Evolutionary conservation across 2,797 vertebrate genomes (phyloP).

Genomic region (Periophthalmus magnuspinnatus): DNA sequence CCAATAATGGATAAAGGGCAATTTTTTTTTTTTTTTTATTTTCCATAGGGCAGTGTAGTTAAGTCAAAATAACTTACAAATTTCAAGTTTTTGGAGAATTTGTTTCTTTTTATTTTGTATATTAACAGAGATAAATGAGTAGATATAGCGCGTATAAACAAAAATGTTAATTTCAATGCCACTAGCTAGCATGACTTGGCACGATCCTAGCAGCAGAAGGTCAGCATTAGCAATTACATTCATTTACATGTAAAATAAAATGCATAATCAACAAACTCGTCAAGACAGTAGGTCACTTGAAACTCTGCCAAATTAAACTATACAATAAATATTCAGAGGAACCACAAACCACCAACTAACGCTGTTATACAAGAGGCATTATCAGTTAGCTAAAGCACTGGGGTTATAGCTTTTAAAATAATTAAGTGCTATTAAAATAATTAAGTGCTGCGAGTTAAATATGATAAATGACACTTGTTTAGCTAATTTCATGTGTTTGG

Average conservation of each 20-base stretch:
- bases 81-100: neutral
- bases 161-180: neutral
- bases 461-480: too few relatives aligned
- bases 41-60: constrained; percentile 17
- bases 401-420: neutral
- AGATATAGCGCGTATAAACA: neutral
- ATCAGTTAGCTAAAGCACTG: neutral
- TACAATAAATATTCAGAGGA: neutral
- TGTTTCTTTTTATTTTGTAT: neutral
- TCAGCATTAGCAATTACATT: constrained; percentile 9
- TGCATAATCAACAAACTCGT: neutral
- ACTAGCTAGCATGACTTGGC: neutral
- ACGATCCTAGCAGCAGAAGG: constrained; percentile 1
- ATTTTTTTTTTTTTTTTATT: too few relatives aligned
- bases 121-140: neutral
- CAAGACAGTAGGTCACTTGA: neutral
- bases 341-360: neutral
- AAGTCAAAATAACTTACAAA: neutral
- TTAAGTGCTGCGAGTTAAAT: too few relatives aligned
- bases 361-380: neutral
- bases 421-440: neutral
- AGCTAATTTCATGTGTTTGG: neutral
- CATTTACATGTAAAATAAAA: neutral
- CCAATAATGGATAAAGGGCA: constrained; percentile 37
- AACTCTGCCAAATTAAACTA: neutral